Conservation (phyloP, 2,113 vertebrate genomes). For the Entomyzon cyanotis region DNA sequence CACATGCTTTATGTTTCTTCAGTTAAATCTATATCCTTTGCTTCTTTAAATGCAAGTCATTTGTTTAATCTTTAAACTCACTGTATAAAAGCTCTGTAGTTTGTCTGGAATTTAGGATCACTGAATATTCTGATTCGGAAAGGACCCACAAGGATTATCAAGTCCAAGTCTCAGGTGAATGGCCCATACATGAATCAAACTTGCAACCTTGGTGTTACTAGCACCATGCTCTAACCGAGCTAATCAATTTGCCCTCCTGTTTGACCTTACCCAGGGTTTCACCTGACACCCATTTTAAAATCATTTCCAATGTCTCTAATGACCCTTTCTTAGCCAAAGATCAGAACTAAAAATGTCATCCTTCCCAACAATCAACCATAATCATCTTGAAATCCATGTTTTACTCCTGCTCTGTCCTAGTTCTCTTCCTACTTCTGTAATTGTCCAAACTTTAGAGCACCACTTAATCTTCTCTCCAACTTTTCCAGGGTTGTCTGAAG, state of each 20-base stretch:
- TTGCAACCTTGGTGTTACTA: background rate
- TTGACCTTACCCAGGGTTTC: background rate
- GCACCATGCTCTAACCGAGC: background rate
- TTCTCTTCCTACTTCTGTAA: background rate
- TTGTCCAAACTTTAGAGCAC: background rate
- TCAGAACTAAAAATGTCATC: background rate
- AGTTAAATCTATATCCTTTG: background rate
- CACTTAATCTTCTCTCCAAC: background rate
- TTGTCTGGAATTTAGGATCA: background rate
- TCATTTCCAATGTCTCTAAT: background rate
- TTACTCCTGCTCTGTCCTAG: background rate
- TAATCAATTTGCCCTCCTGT: background rate
- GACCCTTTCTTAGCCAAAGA: background rate
- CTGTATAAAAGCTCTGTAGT: background rate
- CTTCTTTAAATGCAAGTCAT: background rate
- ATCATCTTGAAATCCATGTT: background rate
- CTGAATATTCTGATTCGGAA: background rate
- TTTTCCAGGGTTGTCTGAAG: background rate
- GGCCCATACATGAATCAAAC: background rate
- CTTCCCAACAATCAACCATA: background rate
- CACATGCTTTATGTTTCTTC: background rate
- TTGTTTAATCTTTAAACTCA: background rate
- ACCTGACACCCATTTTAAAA: background rate
- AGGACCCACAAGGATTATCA: background rate
- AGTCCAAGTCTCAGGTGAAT: background rate